Evolutionary conservation across 2,113 vertebrate genomes (phyloP), one percentile per base, ranked within the genome.

Genomic region (Micromys minutus): DNA sequence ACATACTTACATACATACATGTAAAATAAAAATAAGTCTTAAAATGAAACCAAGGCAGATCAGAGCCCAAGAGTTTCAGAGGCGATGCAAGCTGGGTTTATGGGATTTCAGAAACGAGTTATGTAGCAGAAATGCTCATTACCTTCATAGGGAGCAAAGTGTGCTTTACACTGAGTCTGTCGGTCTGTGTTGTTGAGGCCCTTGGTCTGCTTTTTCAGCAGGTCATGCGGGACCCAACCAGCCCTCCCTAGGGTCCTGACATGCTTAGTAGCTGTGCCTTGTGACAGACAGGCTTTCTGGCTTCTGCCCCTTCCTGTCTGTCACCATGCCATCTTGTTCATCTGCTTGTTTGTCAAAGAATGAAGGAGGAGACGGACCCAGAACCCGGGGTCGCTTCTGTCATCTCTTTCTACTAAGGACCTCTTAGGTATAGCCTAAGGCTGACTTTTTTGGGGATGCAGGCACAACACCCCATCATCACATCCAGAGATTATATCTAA

Each of bases 401-500:
- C 57, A 21, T 19, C 47, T 47, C 52, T 90, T 1, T 94, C 55
- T 69, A 2, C 42, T 45, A 36, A 79, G 19, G 74, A 50, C 83
- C 55, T 45, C 69, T 50, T 50, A 79, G 71, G 84, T 83, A 11
- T 26, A 71, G 72, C 84, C 92, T 65, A 77, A 95, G 94, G 83
- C 52, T 17, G 69, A 86, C 76, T 93, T 89, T 75, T 92, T 83
- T 81, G 92, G 63, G 57, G 84, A 22, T 52, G 75, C 93, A 95
- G 67, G 47, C 89, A 69, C 47, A 95, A 19, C 86, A 89, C 93
- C 94, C 83, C 89, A 81, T 96, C 96, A 89, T 95, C 96, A 95
- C 95, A 97, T 93, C 74, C 86, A 97, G 96, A 96, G 95, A 97
- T 96, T 95, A 95, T 71, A 96, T 97, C 96, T 96, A 97, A 95